A percentile compares a stretch with the other conserved stretches of the same genome.
Conservation (phyloP, 92 coral and sea anemone genomes). For the Epizoanthus rinbou region DNA sequence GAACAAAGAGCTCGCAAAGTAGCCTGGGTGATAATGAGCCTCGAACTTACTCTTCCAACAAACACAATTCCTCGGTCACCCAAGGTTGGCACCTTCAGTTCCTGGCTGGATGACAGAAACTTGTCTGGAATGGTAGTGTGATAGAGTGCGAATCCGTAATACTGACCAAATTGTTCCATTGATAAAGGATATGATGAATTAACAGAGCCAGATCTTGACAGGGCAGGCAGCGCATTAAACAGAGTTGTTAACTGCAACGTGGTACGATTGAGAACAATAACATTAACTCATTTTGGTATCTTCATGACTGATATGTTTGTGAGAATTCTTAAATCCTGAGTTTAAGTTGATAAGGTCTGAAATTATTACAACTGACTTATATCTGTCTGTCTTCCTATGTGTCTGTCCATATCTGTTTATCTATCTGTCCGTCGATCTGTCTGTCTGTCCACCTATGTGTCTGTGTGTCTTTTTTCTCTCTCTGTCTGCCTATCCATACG, state of each 20-base stretch:
- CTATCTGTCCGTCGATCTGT: no score
- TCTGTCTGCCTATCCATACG: no score
- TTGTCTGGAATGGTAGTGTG: constrained; percentile 64
- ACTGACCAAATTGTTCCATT: constrained; percentile 84
- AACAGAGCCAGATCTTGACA: constrained; percentile 61
- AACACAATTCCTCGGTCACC: constrained; percentile 91
- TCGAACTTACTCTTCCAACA: constrained; percentile 68
- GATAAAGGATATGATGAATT: constrained; percentile 60
- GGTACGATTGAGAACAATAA: neutral
- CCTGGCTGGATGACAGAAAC: constrained; percentile 51
- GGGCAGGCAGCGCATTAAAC: constrained; percentile 52
- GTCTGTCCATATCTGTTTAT: no score
- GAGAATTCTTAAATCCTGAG: no score
- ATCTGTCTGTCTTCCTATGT: no score
- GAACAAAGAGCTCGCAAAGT: no score
- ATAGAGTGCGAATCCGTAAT: constrained; percentile 91
- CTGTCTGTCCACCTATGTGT: no score
- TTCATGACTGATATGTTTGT: no score
- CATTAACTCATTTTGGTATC: neutral
- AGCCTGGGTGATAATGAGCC: no score
- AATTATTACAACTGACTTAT: no score
- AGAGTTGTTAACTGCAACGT: constrained; percentile 55
- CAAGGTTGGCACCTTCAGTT: constrained; percentile 78
- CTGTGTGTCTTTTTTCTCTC: no score
- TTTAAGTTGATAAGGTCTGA: no score